Conservation (phyloP, 2,797 vertebrate species). For the Labroides dimidiatus region DNA sequence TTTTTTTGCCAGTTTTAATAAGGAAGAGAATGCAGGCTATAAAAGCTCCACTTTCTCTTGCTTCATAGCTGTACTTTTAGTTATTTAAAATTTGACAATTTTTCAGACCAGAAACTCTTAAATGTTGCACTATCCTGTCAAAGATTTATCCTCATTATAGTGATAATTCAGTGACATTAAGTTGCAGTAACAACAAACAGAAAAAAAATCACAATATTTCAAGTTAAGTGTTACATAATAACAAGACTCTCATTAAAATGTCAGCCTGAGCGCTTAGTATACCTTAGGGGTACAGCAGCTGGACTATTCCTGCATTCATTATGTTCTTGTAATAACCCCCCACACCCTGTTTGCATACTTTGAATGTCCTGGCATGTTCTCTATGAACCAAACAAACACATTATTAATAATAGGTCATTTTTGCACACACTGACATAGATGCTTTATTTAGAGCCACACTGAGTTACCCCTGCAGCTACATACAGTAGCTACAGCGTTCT, state of each 20-base stretch:
- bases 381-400: slow-evolving; percentile 22
- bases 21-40: too few species aligned
- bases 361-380: slow-evolving; percentile 32
- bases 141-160: neutral
- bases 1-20: too few species aligned
- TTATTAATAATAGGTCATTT: neutral
- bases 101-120: neutral
- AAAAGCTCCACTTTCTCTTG: too few species aligned
- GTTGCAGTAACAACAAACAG: neutral
- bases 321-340: slow-evolving; percentile 37
- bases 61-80: neutral
- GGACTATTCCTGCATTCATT: slow-evolving; percentile 31
- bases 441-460: slow-evolving; percentile 2
- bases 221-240: slow-evolving; percentile 32
- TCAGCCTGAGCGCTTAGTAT: slow-evolving; percentile 29
- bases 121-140: neutral
- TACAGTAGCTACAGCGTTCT: slow-evolving; percentile 23
- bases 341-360: slow-evolving; percentile 19
- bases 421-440: neutral
- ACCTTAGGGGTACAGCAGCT: slow-evolving; percentile 19
- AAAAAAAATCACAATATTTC: slow-evolving; percentile 25
- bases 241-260: slow-evolving; percentile 42
- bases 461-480: slow-evolving; percentile 20
- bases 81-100: too few species aligned
- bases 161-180: neutral